phyloP scores from a whole-genome alignment of 1,140 invertebrate species.

The Pygmarrhopalites habei region DNA sequence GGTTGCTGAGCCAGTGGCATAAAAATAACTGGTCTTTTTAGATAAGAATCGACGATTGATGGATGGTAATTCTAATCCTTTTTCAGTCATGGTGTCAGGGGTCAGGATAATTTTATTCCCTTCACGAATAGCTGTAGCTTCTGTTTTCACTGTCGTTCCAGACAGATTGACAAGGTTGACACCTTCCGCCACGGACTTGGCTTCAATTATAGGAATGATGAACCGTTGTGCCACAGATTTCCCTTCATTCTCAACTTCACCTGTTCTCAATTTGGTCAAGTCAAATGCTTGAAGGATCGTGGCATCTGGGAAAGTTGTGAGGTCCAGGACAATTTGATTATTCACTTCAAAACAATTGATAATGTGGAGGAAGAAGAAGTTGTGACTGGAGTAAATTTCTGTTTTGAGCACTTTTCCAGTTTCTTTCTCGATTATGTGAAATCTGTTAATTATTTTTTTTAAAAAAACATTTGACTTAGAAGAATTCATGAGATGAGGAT shows the following conservation, averaged over 20 bases:
- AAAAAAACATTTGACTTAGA: no score
- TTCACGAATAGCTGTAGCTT: slow-evolving; percentile 16
- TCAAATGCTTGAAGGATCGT: slow-evolving; percentile 7
- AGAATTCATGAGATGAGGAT: no score
- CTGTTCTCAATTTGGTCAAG: slow-evolving; percentile 24
- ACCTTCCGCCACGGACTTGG: slow-evolving; percentile 9
- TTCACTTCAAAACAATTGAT: slow-evolving; percentile 51
- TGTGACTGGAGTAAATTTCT: slow-evolving; percentile 43
- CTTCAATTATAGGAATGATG: slow-evolving; percentile 23
- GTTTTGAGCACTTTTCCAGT: slow-evolving; percentile 45
- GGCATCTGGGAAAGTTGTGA: slow-evolving; percentile 26
- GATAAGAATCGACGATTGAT: slow-evolving; percentile 28
- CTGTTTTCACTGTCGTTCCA: background rate
- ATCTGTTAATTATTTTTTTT: no score
- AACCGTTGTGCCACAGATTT: slow-evolving; percentile 26
- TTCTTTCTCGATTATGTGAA: slow-evolving; percentile 47
- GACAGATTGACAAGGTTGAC: slow-evolving; percentile 16
- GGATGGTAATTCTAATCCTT: slow-evolving; percentile 24
- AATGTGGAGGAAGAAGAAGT: slow-evolving; percentile 52
- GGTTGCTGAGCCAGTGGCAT: slow-evolving; percentile 41
- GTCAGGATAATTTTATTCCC: slow-evolving; percentile 25
- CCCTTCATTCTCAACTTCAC: slow-evolving; percentile 32
- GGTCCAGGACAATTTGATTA: slow-evolving; percentile 33
- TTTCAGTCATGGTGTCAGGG: slow-evolving; percentile 20
- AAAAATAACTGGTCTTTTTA: slow-evolving; percentile 45